Percentiles rank a stretch among this genome's conserved stretches.
These are phyloP conservation scores for Horisme vitalbata DNA, from an alignment of 2,888 invertebrate genomes.

Conservation along the genomic window DNA sequence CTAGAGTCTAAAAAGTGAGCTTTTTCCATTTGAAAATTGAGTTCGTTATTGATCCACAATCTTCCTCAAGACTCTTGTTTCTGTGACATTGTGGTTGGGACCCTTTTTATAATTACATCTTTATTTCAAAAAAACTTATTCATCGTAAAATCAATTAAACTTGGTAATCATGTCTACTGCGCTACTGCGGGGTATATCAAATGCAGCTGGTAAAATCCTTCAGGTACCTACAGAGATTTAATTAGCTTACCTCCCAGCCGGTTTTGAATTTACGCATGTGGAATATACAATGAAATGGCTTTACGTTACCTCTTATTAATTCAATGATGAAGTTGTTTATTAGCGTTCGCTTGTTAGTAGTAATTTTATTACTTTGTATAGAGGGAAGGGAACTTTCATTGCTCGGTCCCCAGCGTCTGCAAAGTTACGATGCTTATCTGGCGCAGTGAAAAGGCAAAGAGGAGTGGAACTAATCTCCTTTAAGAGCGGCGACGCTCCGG, in stretches of 20 bases:
- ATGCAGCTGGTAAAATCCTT: constrained; percentile 44
- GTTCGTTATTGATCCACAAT: constrained; percentile 35
- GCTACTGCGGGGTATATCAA: constrained; percentile 38
- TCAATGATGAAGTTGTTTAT: constrained; percentile 4
- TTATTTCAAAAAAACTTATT: not conserved
- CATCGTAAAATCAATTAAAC: constrained; percentile 5
- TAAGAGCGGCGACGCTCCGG: constrained; percentile 41
- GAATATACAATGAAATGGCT: constrained; percentile 48
- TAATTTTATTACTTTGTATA: constrained; percentile 1
- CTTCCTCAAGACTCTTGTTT: constrained; percentile 11
- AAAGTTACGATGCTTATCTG: constrained; percentile 47
- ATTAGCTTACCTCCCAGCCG: constrained; percentile 49
- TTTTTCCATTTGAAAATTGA: constrained; percentile 41
- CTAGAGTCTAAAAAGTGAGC: constrained; percentile 36
- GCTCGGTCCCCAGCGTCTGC: constrained; percentile 40
- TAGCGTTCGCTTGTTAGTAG: constrained; percentile 6
- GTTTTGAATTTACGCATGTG: constrained; percentile 46
- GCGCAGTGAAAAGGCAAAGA: constrained; percentile 50
- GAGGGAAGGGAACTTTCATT: constrained; percentile 28
- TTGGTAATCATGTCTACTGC: constrained; percentile 28
- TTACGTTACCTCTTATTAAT: not conserved
- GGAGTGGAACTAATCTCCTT: constrained; percentile 52
- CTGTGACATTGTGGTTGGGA: not conserved
- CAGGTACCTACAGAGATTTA: constrained; percentile 55
- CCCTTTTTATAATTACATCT: not conserved